These are phyloP conservation scores for Amphipyra berbera DNA, from an alignment of 2,888 invertebrate species.

Conservation along the genomic window DNA sequence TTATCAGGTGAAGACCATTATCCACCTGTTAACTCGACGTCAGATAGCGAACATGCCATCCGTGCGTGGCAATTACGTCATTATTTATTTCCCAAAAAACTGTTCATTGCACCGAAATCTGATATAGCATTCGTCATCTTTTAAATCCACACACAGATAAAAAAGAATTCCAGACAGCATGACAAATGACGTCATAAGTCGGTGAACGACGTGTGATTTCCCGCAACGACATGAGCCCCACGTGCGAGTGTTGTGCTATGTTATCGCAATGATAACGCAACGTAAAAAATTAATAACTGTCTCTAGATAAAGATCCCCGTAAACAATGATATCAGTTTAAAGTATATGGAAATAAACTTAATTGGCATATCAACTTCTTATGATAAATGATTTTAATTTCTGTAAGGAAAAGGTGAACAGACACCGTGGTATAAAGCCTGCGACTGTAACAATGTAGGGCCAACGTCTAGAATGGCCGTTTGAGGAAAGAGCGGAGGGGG, in stretches of 20 bases:
- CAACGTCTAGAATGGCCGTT: too few relatives aligned
- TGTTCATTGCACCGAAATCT: slow-evolving; percentile 4
- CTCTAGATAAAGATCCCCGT: slow-evolving; percentile 25
- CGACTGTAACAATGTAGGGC: too few relatives aligned
- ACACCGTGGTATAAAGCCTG: too few relatives aligned
- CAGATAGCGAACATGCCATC: too few relatives aligned
- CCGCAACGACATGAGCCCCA: slow-evolving; percentile 10
- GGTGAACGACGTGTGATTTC: slow-evolving; percentile 28
- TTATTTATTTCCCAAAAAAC: neutral
- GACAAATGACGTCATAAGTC: slow-evolving; percentile 31
- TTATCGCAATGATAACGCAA: slow-evolving; percentile 32
- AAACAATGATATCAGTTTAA: slow-evolving; percentile 23
- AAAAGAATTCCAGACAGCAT: slow-evolving; percentile 22
- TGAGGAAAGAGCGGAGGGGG: too few relatives aligned
- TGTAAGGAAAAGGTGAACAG: too few relatives aligned
- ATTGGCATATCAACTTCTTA: neutral
- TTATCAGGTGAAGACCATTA: too few relatives aligned
- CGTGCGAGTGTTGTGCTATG: slow-evolving; percentile 46
- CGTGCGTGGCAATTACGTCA: too few relatives aligned
- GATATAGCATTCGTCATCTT: slow-evolving; percentile 2
- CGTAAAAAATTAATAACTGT: slow-evolving; percentile 32
- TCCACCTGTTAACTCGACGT: too few relatives aligned
- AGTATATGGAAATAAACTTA: neutral
- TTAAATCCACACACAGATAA: slow-evolving; percentile 8
- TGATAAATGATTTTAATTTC: neutral